Evolutionary conservation across 2,113 vertebrate species (phyloP).

Genomic region (Dicerorhinus sumatrensis): DNA sequence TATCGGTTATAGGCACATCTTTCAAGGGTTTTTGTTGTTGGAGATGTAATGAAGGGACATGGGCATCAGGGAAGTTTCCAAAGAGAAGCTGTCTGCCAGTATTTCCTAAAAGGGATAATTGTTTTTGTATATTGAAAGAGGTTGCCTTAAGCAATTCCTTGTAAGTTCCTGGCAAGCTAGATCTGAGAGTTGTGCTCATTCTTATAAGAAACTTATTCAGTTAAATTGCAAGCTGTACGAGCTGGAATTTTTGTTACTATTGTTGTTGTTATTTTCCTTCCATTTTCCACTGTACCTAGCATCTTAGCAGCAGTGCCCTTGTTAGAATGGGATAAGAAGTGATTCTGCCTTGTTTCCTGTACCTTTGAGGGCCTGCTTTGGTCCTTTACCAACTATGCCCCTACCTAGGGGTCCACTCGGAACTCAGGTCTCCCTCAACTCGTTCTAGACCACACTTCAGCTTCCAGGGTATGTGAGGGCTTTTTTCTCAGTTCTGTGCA

Average conservation of each 20-base stretch:
- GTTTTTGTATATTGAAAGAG: neutral
- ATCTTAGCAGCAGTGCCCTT: neutral
- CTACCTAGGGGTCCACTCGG: neutral
- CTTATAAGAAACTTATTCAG: neutral
- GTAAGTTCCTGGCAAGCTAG: constrained; percentile 22
- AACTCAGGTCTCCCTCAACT: neutral
- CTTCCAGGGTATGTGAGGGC: neutral
- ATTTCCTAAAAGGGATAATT: constrained; percentile 36
- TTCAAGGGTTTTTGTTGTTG: constrained; percentile 17
- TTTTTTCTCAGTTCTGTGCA: neutral
- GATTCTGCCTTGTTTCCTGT: neutral
- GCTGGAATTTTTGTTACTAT: neutral
- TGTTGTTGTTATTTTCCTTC: neutral
- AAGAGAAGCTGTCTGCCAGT: neutral
- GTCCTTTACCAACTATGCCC: neutral
- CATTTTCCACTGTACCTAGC: neutral
- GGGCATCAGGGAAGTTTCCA: neutral
- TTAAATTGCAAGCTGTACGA: neutral
- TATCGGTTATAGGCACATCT: neutral
- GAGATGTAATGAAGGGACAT: neutral
- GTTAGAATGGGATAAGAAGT: neutral
- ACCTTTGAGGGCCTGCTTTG: neutral
- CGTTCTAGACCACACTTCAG: neutral
- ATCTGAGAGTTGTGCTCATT: neutral
- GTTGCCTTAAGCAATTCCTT: constrained; percentile 41